These are phyloP conservation scores for Eulemur rufifrons DNA, from an alignment of 2,113 vertebrate genomes.

Conservation along the genomic window DNA sequence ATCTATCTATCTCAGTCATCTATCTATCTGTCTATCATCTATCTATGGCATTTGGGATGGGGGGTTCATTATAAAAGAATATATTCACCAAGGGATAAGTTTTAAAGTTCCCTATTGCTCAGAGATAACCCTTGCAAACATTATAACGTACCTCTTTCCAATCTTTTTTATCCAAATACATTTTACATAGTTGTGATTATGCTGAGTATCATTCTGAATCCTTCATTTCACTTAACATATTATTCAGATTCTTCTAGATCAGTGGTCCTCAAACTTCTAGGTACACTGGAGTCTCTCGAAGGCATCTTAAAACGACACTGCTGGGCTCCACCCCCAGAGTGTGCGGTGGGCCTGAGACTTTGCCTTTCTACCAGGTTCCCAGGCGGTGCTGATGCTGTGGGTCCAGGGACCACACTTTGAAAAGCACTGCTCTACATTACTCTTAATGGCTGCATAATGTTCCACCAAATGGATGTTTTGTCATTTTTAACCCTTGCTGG, in stretches of 20 bases:
- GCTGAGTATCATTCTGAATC: not conserved
- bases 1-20: not conserved
- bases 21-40: no score
- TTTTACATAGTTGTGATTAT: not conserved
- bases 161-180: not conserved
- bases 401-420: not conserved
- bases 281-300: not conserved
- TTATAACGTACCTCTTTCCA: not conserved
- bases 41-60: not conserved
- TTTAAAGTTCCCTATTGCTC: not conserved
- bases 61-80: not conserved
- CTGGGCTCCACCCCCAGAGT: no score
- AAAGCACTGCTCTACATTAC: not conserved
- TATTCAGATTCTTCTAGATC: not conserved
- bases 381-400: not conserved
- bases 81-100: not conserved
- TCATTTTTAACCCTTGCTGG: not conserved
- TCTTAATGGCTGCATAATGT: not conserved
- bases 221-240: not conserved
- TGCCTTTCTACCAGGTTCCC: not conserved
- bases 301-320: not conserved
- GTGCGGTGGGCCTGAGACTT: not conserved
- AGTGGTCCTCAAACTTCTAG: not conserved
- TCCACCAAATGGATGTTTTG: not conserved
- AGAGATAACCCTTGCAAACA: not conserved